phyloP scores from a whole-genome alignment of 2,113 vertebrate genomes.

The Numida meleagris region DNA sequence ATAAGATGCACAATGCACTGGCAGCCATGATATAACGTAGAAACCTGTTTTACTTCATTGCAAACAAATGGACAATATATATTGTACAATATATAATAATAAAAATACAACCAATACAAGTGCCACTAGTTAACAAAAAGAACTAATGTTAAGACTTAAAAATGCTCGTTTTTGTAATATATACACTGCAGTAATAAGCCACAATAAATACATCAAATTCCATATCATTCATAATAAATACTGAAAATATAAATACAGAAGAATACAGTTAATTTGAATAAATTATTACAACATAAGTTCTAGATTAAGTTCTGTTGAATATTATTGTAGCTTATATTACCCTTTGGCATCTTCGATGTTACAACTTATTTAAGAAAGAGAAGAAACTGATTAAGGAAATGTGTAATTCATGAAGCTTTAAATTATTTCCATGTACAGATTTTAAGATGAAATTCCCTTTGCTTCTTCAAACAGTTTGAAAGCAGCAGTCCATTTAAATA shows the following conservation, averaged over 20 bases:
- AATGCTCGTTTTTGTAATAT: slow-evolving; percentile 87
- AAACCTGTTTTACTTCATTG: slow-evolving; percentile 84
- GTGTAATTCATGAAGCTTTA: slow-evolving; percentile 53
- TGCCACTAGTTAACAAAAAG: slow-evolving; percentile 87
- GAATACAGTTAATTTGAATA: slow-evolving; percentile 83
- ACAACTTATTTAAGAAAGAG: slow-evolving; percentile 57
- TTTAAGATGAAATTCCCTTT: slow-evolving; percentile 49
- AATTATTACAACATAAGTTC: slow-evolving; percentile 82
- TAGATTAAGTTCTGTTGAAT: slow-evolving; percentile 78
- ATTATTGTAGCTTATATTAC: slow-evolving; percentile 81
- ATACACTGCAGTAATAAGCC: slow-evolving; percentile 93
- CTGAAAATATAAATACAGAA: slow-evolving; percentile 87
- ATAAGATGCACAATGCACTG: slow-evolving; percentile 37
- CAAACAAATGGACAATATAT: slow-evolving; percentile 88
- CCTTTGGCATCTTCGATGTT: slow-evolving; percentile 87
- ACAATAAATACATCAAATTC: slow-evolving; percentile 98
- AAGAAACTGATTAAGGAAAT: slow-evolving; percentile 64
- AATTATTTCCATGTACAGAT: slow-evolving; percentile 53
- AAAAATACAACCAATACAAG: slow-evolving; percentile 87
- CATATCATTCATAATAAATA: slow-evolving; percentile 97
- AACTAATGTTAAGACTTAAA: slow-evolving; percentile 80
- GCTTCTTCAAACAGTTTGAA: slow-evolving; percentile 52
- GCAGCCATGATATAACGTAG: slow-evolving; percentile 71
- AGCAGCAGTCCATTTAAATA: slow-evolving; percentile 51
- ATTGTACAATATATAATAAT: slow-evolving; percentile 87